Conservation (phyloP, 1,140 invertebrate species). For the Pogonognathellus flavescens region DNA sequence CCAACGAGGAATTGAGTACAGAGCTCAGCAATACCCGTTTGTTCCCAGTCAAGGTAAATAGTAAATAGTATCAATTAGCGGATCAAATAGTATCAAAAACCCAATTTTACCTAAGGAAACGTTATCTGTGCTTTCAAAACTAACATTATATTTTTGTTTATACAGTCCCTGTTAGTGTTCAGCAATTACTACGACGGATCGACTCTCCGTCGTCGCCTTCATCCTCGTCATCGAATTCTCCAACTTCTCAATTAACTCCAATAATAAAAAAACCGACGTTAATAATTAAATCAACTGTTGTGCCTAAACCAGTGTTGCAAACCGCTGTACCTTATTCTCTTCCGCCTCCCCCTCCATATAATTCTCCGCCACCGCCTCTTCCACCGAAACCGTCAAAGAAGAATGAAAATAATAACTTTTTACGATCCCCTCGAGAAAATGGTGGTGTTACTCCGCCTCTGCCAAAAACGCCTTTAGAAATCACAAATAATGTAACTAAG, state of each 20-base stretch:
- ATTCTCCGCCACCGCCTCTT: constrained; percentile 75
- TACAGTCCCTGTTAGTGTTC: constrained; percentile 77
- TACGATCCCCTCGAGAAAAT: constrained; percentile 13
- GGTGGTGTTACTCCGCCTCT: constrained; percentile 68
- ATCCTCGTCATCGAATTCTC: constrained; percentile 67
- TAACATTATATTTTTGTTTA: constrained; percentile 68
- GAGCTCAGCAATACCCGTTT: constrained; percentile 66
- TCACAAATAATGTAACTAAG: constrained; percentile 23
- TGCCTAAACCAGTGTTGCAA: constrained; percentile 72
- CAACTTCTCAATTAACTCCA: constrained; percentile 62
- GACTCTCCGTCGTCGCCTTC: constrained; percentile 72
- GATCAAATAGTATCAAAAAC: too few relatives aligned
- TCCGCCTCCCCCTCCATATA: constrained; percentile 83
- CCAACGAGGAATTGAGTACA: constrained; percentile 64
- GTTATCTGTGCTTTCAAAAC: not conserved
- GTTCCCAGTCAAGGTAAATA: constrained; percentile 66
- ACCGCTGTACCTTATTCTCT: constrained; percentile 70
- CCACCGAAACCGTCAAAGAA: constrained; percentile 69
- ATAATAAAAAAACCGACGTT: constrained; percentile 69
- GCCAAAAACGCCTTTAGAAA: constrained; percentile 47
- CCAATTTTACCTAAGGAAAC: too few relatives aligned
- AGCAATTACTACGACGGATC: constrained; percentile 87
- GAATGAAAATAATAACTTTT: constrained; percentile 49
- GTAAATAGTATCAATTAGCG: too few relatives aligned
- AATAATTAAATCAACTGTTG: constrained; percentile 71